phyloP scores from a whole-genome alignment of 2,888 invertebrate species.

The Chrysolina haemoptera region DNA sequence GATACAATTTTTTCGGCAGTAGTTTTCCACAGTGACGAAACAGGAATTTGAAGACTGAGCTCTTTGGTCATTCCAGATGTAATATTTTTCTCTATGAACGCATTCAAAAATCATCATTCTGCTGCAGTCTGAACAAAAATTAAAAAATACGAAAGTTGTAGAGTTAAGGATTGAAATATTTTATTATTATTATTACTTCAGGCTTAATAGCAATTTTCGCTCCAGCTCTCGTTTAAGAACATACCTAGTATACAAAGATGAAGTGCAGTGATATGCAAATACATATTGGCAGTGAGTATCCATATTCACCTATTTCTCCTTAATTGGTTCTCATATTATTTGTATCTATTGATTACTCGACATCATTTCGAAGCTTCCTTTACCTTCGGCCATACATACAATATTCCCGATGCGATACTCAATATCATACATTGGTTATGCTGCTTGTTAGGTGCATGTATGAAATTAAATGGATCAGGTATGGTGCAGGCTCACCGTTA shows the following conservation, averaged over 20 bases:
- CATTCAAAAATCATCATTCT: no score
- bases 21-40: no score
- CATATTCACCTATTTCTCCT: neutral
- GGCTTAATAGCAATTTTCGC: no score
- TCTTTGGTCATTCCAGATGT: no score
- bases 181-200: no score
- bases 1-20: no score
- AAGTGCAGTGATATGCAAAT: neutral
- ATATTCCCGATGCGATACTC: constrained; percentile 4
- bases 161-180: no score
- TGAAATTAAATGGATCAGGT: constrained; percentile 15
- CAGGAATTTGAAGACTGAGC: no score
- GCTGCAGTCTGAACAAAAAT: no score
- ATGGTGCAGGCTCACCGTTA: constrained; percentile 36
- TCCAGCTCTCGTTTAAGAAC: neutral
- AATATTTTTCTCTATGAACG: no score
- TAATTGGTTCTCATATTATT: constrained; percentile 16
- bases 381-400: constrained; percentile 13
- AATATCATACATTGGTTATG: constrained; percentile 16
- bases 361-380: constrained; percentile 22
- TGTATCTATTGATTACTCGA: constrained; percentile 1
- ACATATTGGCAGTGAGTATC: neutral
- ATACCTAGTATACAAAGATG: neutral
- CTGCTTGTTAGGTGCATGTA: constrained; percentile 16
- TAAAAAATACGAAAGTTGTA: no score